Evolutionary conservation across 37 sponge, comb jelly and placozoan genomes (phyloP).

Genomic region (Aphrocallistes beatrix): DNA sequence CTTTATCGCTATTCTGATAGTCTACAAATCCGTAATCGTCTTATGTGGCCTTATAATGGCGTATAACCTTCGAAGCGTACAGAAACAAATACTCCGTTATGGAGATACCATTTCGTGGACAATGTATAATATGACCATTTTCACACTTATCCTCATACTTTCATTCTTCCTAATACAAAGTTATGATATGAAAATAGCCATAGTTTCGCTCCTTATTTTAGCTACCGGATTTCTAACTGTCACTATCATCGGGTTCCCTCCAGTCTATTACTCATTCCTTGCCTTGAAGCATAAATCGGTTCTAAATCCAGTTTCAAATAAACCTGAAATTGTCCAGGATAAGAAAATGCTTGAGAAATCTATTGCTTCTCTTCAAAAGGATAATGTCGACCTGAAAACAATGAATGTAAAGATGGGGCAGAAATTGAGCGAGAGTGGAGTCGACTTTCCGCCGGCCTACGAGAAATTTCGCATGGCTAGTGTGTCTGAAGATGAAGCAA

Average conservation of each 20-base stretch:
- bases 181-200: neutral
- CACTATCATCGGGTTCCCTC: neutral
- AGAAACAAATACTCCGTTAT: neutral
- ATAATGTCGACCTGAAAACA: neutral
- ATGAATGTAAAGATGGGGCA: too few species aligned
- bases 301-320: neutral
- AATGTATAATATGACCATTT: neutral
- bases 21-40: neutral
- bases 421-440: too few species aligned
- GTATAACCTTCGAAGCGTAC: neutral
- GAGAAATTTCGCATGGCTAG: too few species aligned
- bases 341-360: neutral
- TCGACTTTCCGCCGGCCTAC: too few species aligned
- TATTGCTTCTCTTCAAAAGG: neutral
- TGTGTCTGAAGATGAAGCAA: too few species aligned
- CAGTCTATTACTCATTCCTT: neutral
- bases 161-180: neutral
- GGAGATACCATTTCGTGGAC: neutral
- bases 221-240: neutral
- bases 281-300: neutral
- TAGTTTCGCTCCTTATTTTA: neutral
- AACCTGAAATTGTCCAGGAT: neutral
- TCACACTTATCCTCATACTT: neutral
- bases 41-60: neutral
- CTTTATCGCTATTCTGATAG: neutral